These are phyloP conservation scores for Gonioctena quinquepunctata DNA, from an alignment of 1,140 invertebrate species.

Conservation along the genomic window DNA sequence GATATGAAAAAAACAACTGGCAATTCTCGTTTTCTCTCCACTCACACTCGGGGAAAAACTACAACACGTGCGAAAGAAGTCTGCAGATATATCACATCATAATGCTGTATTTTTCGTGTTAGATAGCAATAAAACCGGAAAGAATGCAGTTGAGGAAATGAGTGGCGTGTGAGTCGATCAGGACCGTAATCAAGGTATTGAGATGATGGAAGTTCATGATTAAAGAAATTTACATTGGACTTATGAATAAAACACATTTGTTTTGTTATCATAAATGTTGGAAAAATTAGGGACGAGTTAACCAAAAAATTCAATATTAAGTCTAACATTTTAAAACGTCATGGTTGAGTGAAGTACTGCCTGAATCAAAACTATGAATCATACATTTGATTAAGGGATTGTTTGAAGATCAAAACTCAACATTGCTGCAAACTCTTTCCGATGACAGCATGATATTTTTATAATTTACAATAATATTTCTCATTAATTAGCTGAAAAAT, in stretches of 20 bases:
- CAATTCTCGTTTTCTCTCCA: neutral
- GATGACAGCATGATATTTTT: too few relatives aligned
- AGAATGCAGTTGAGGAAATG: neutral
- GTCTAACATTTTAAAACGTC: too few relatives aligned
- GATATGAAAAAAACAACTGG: constrained; percentile 2
- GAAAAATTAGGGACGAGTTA: neutral
- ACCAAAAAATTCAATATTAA: too few relatives aligned
- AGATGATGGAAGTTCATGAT: neutral
- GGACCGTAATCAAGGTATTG: neutral
- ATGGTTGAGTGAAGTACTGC: too few relatives aligned
- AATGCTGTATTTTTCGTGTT: constrained; percentile 8
- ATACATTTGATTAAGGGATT: neutral
- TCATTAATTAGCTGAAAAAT: too few relatives aligned
- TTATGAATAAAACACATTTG: too few relatives aligned
- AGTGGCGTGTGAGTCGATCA: neutral
- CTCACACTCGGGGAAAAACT: neutral
- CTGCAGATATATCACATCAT: constrained; percentile 7
- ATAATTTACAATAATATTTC: too few relatives aligned
- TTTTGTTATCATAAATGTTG: neutral
- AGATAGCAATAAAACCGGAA: neutral
- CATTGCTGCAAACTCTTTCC: too few relatives aligned
- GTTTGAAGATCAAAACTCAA: too few relatives aligned
- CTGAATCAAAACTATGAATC: neutral
- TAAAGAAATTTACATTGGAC: too few relatives aligned
- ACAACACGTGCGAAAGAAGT: constrained; percentile 6